Percentiles rank a stretch among this genome's conserved stretches.
Conservation (phyloP, 2,797 vertebrate species). For the Chloroceryle amazona region DNA sequence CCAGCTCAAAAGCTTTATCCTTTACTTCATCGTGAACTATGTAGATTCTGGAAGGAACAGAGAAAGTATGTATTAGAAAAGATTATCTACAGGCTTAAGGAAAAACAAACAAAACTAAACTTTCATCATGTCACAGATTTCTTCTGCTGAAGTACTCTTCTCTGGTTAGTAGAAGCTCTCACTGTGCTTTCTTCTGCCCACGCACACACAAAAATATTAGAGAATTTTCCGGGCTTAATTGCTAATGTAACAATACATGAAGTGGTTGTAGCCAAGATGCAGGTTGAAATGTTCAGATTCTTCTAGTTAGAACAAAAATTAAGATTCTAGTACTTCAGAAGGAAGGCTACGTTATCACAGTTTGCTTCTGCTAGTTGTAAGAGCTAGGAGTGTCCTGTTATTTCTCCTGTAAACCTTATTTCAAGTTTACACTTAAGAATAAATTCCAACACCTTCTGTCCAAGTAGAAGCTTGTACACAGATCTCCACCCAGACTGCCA, state of each 20-base stretch:
- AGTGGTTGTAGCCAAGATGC: not conserved
- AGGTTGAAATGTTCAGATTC: not conserved
- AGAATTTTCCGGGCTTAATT: not conserved
- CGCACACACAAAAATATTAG: not conserved
- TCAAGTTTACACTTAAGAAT: not conserved
- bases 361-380: not conserved
- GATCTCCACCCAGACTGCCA: not conserved
- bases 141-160: not conserved
- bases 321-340: not conserved
- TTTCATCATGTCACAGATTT: not conserved
- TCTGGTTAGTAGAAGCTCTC: not conserved
- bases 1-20: conserved; percentile 97
- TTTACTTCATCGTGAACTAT: conserved; percentile 99
- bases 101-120: not conserved
- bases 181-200: not conserved
- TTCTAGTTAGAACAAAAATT: not conserved
- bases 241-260: not conserved
- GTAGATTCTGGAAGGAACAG: conserved; percentile 90
- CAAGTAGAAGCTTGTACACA: not conserved
- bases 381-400: not conserved
- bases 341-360: not conserved
- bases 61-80: not conserved
- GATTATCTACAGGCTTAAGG: not conserved
- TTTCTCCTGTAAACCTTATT: not conserved
- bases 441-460: not conserved